Evolutionary conservation across 2,113 vertebrate genomes (phyloP).

Genomic region (Condylura cristata): DNA sequence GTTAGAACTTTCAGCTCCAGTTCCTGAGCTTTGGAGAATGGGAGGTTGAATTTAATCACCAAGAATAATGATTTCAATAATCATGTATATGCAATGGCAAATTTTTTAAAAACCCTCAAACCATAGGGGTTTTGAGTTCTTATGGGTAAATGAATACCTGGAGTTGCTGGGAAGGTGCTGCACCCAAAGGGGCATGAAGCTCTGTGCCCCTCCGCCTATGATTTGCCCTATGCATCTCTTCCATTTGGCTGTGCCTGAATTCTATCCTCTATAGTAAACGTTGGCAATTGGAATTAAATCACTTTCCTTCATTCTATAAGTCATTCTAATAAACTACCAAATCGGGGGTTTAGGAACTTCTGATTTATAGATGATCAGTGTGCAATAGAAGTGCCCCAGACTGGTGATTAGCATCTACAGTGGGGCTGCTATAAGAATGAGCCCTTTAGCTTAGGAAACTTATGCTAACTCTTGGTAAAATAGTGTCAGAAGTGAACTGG

Average conservation of each 20-base stretch:
- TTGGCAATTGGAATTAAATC: background rate
- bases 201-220: background rate
- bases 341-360: no score
- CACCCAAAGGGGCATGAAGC: rapidly evolving
- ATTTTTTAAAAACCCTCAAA: background rate
- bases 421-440: background rate
- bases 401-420: background rate
- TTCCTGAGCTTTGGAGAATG: background rate
- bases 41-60: background rate
- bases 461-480: background rate
- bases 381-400: background rate
- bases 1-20: background rate
- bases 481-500: background rate
- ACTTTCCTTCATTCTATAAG: background rate
- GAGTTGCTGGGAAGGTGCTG: background rate
- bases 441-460: background rate
- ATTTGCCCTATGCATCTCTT: background rate
- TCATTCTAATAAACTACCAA: no score
- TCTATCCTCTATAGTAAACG: background rate
- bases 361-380: background rate
- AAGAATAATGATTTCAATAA: background rate
- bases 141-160: background rate
- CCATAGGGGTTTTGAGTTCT: background rate
- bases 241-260: background rate
- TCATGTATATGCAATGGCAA: background rate